Percentiles rank a stretch among this genome's conserved stretches.
phyloP scores from a whole-genome alignment of 2,888 invertebrate genomes.

The Erannis defoliaria region DNA sequence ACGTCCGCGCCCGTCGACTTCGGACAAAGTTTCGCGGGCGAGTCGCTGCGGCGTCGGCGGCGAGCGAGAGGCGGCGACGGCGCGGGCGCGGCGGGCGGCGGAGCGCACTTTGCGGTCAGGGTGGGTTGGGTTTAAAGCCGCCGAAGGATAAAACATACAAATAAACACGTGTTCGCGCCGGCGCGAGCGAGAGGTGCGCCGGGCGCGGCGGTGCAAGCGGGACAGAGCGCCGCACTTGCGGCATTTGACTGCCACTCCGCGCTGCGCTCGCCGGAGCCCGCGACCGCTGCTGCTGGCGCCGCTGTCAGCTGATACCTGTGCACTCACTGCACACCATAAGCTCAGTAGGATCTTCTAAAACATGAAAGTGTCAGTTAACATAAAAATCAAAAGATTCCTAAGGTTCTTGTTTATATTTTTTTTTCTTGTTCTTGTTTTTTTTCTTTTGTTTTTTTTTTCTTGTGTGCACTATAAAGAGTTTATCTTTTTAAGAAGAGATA shows the following conservation, averaged over 20 bases:
- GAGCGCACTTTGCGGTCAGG: constrained; percentile 89
- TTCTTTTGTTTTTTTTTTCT: no score
- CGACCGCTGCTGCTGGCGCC: constrained; percentile 46
- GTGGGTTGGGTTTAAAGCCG: constrained; percentile 90
- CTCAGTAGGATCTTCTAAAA: constrained; percentile 11
- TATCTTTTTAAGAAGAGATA: no score
- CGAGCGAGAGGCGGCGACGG: constrained; percentile 81
- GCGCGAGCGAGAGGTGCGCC: constrained; percentile 85
- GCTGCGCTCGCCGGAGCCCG: constrained; percentile 58
- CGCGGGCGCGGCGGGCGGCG: constrained; percentile 86
- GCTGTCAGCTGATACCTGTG: constrained; percentile 26
- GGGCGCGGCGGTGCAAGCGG: constrained; percentile 73
- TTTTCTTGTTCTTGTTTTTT: no score
- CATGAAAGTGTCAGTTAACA: not conserved
- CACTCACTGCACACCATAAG: not conserved
- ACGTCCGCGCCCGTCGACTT: constrained; percentile 85
- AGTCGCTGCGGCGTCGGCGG: constrained; percentile 76
- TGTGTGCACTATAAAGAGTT: no score
- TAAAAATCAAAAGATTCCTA: no score
- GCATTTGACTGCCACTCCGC: constrained; percentile 80
- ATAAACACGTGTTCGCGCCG: constrained; percentile 88
- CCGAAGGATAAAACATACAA: constrained; percentile 89
- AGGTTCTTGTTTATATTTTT: no score
- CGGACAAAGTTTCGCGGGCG: constrained; percentile 85
- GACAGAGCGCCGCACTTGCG: constrained; percentile 77